A percentile compares a stretch with the other conserved stretches of the same genome.
Evolutionary conservation across 2,888 invertebrate species (phyloP).

Genomic region (Lucinisca nassula): DNA sequence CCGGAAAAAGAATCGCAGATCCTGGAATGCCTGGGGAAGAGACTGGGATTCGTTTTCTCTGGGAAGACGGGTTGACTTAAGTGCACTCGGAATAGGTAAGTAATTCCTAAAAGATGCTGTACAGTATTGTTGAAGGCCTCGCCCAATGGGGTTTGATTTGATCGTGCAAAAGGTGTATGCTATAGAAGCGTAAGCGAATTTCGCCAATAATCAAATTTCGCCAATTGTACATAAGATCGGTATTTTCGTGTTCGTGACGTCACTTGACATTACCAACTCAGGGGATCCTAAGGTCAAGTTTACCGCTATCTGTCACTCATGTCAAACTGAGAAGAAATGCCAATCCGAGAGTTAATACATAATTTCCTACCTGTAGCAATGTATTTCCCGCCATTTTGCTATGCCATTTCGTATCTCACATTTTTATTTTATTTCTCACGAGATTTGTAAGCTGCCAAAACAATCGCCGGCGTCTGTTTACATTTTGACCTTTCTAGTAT

Average conservation of each 20-base stretch:
- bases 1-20: slow-evolving; percentile 12
- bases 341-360: too few species aligned
- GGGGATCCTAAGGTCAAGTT: too few species aligned
- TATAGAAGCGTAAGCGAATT: background rate
- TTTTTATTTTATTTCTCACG: too few species aligned
- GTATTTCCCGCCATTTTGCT: too few species aligned
- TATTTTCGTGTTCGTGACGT: background rate
- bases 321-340: too few species aligned
- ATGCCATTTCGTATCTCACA: too few species aligned
- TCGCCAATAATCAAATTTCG: background rate
- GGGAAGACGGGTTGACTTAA: background rate
- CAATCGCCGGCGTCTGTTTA: too few species aligned
- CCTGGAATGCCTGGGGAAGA: background rate
- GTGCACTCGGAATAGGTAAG: slow-evolving; percentile 7
- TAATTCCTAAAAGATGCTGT: background rate
- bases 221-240: background rate
- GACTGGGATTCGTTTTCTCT: background rate
- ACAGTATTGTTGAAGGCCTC: background rate
- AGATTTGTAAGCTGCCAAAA: too few species aligned
- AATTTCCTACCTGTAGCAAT: too few species aligned
- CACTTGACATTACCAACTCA: background rate
- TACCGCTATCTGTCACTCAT: too few species aligned
- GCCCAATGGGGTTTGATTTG: background rate
- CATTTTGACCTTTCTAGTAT: too few species aligned
- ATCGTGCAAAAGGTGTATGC: background rate